A percentile compares a stretch with the other conserved stretches of the same genome.
These are phyloP conservation scores for Eudasyphora cyanicolor DNA, from an alignment of 2,888 invertebrate species.

Conservation along the genomic window DNA sequence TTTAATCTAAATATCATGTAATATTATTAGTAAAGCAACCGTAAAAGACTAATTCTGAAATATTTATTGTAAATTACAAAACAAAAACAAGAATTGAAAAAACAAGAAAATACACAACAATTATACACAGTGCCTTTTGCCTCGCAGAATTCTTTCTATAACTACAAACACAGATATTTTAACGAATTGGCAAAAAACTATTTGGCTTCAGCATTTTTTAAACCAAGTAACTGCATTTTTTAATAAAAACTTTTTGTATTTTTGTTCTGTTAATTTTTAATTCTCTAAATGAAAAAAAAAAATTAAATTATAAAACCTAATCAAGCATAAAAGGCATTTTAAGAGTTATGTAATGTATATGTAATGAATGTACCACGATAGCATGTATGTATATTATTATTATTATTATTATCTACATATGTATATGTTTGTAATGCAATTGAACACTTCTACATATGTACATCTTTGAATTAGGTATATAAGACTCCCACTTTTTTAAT, in stretches of 20 bases:
- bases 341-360: constrained; percentile 1
- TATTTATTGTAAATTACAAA: constrained; percentile 41
- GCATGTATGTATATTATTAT: not conserved
- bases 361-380: no score
- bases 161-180: no score
- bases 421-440: no score
- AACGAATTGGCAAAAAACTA: not conserved
- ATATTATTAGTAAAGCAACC: constrained; percentile 53
- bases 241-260: not conserved
- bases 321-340: constrained; percentile 21
- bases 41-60: constrained; percentile 61
- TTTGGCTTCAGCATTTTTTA: not conserved
- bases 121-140: constrained; percentile 60
- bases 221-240: not conserved
- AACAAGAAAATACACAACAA: not conserved
- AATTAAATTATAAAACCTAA: not conserved
- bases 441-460: not conserved
- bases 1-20: constrained; percentile 37
- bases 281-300: no score
- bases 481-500: constrained; percentile 15
- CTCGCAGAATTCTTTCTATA: constrained; percentile 26
- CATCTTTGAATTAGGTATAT: not conserved
- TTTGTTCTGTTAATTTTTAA: not conserved
- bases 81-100: no score
- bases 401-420: not conserved